Conservation (phyloP, 1,140 invertebrate genomes). For the Psix sp. region DNA sequence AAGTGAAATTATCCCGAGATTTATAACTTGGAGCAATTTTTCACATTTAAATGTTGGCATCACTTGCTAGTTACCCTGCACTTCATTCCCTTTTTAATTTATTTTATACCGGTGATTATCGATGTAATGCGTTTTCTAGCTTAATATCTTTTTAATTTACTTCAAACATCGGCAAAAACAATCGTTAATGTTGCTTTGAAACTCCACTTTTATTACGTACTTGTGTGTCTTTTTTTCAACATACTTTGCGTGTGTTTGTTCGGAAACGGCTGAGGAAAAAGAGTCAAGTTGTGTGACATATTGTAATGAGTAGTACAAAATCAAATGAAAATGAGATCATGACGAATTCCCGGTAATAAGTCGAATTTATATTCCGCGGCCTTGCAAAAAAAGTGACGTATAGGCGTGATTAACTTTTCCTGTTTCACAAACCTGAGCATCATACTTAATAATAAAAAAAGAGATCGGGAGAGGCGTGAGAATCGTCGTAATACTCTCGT, state of each 20-base stretch:
- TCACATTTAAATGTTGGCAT: slow-evolving; percentile 20
- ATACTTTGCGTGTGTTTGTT: no score
- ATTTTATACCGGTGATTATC: slow-evolving; percentile 29
- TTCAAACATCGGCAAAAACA: slow-evolving; percentile 5
- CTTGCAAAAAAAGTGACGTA: slow-evolving; percentile 35
- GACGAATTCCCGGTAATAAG: slow-evolving; percentile 14
- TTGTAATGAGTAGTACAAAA: no score
- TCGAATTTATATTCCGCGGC: slow-evolving; percentile 40
- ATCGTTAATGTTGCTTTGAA: slow-evolving; percentile 14
- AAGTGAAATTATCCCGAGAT: slow-evolving; percentile 56
- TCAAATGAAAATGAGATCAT: slow-evolving; percentile 23
- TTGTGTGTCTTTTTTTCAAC: no score
- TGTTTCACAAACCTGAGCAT: slow-evolving; percentile 53
- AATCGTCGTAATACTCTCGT: slow-evolving; percentile 53
- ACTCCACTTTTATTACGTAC: no score
- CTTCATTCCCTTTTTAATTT: slow-evolving; percentile 31
- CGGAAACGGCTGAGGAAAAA: no score
- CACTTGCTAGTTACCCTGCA: slow-evolving; percentile 19
- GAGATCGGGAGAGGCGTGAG: slow-evolving; percentile 57
- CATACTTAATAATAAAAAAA: slow-evolving; percentile 54
- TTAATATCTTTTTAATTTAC: slow-evolving; percentile 10
- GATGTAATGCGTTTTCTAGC: slow-evolving; percentile 7
- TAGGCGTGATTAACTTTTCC: slow-evolving; percentile 46
- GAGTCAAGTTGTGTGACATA: no score
- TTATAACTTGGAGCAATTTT: slow-evolving; percentile 48